Evolutionary conservation across 2,113 vertebrate genomes (phyloP).

Genomic region (Dascyllus trimaculatus): DNA sequence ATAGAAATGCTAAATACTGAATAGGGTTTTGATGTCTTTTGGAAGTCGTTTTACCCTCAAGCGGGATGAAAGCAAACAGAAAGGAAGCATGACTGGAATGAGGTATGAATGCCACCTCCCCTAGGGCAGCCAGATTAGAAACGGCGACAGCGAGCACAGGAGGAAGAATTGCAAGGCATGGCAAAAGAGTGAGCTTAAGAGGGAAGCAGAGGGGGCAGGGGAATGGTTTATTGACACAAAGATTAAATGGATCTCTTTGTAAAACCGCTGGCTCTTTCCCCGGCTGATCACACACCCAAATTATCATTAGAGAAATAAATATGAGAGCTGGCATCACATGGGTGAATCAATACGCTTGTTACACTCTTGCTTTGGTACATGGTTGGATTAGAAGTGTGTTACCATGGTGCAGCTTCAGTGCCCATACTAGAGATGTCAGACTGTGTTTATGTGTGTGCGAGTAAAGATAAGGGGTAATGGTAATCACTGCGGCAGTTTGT

Average conservation of each 20-base stretch:
- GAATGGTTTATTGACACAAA: slow-evolving; percentile 71
- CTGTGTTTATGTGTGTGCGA: slow-evolving; percentile 17
- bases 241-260: slow-evolving; percentile 74
- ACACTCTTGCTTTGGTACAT: slow-evolving; percentile 39
- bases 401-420: slow-evolving; percentile 19
- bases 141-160: slow-evolving; percentile 48
- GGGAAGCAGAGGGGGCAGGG: neutral
- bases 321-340: slow-evolving; percentile 48
- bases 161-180: slow-evolving; percentile 43
- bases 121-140: slow-evolving; percentile 66
- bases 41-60: slow-evolving; percentile 57
- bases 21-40: slow-evolving; percentile 60
- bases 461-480: slow-evolving; percentile 30
- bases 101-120: slow-evolving; percentile 49
- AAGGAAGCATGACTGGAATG: slow-evolving; percentile 70
- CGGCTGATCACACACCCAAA: slow-evolving; percentile 64
- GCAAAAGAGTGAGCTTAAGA: slow-evolving; percentile 44
- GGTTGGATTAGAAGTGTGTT: slow-evolving; percentile 51
- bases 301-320: slow-evolving; percentile 71
- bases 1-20: slow-evolving; percentile 39
- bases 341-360: slow-evolving; percentile 67
- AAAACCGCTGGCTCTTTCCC: slow-evolving; percentile 60
- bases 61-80: slow-evolving; percentile 64
- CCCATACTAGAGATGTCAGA: slow-evolving; percentile 20
- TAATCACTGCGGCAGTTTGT: slow-evolving; percentile 58